Conservation (phyloP, 1,140 invertebrate genomes). For the Arion vulgaris region DNA sequence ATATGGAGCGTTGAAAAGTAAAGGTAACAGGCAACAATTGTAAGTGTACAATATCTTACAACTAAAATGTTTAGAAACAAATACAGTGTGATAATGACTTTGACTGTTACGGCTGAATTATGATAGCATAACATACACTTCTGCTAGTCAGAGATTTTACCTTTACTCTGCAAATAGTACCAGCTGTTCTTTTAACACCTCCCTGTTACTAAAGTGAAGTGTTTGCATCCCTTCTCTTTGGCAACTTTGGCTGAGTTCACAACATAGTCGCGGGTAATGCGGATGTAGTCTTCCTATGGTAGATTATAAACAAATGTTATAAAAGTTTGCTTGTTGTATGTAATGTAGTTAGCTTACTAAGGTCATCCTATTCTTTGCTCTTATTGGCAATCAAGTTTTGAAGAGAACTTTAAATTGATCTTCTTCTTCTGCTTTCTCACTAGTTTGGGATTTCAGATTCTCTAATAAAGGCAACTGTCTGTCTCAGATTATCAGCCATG, state of each 20-base stretch:
- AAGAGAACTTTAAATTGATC: too few relatives aligned
- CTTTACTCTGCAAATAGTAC: not conserved
- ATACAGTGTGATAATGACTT: not conserved
- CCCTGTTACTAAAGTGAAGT: not conserved
- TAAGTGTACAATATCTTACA: not conserved
- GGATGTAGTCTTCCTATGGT: not conserved
- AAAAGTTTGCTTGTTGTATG: too few relatives aligned
- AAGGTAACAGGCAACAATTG: not conserved
- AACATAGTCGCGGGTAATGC: not conserved
- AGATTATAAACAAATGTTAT: not conserved
- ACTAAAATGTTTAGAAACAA: not conserved
- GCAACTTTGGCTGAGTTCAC: not conserved
- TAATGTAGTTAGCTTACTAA: too few relatives aligned
- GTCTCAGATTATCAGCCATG: too few relatives aligned
- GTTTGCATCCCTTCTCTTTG: slow-evolving; percentile 1
- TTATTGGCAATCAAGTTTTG: too few relatives aligned
- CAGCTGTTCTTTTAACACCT: not conserved
- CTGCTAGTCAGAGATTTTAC: not conserved
- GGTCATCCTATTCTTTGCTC: too few relatives aligned
- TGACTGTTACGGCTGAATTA: not conserved
- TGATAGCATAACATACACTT: not conserved
- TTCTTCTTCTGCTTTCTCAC: too few relatives aligned
- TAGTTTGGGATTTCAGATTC: too few relatives aligned
- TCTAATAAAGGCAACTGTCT: too few relatives aligned
- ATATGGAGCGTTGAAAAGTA: too few relatives aligned